A percentile compares a stretch with the other conserved stretches of the same genome.
These are phyloP conservation scores for Lagopus leucura DNA, from an alignment of 2,113 vertebrate species.

Conservation along the genomic window DNA sequence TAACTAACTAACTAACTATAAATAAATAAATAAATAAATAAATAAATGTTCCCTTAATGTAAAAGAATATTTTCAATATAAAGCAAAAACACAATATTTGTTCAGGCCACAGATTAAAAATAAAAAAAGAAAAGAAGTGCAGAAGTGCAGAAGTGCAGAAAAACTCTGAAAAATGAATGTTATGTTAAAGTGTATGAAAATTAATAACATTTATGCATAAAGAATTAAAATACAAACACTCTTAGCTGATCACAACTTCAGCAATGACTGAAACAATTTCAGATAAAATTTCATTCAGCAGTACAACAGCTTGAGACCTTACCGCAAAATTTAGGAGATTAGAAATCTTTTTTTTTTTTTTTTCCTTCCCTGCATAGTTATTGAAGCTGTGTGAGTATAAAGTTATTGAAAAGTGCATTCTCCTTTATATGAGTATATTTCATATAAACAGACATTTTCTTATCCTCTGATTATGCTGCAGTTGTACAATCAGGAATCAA, in stretches of 20 bases:
- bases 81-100: background rate
- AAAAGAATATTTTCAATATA: background rate
- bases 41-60: background rate
- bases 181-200: background rate
- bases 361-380: background rate
- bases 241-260: background rate
- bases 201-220: background rate
- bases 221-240: background rate
- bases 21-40: no score
- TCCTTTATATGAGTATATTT: background rate
- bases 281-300: slow-evolving; percentile 26
- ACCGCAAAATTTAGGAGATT: background rate
- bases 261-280: background rate
- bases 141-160: background rate
- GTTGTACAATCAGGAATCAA: background rate
- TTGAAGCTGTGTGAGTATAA: background rate
- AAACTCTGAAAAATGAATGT: background rate
- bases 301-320: background rate
- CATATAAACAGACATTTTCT: background rate
- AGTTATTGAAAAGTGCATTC: background rate
- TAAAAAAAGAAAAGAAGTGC: background rate
- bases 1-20: no score
- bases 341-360: background rate
- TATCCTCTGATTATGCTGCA: background rate
- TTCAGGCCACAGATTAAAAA: background rate